Evolutionary conservation across 2,113 vertebrate species (phyloP), one percentile per base, ranked within the genome.

Genomic region (Telmatochromis brichardi): DNA sequence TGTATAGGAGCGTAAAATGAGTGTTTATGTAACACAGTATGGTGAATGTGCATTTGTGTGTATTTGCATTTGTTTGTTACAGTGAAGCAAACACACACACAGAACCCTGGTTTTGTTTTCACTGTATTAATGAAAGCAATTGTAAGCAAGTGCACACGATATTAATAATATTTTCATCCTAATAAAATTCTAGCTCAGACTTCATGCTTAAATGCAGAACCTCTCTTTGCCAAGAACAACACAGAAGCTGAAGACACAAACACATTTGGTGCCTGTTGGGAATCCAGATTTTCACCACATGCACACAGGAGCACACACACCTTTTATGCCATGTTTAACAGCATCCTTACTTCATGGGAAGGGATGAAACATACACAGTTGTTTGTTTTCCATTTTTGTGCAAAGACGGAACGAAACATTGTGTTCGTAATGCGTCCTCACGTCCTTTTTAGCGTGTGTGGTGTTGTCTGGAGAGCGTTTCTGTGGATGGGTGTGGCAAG

Each of bases 221-320:
- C 89, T 92, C 71, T 82, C 79, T 92, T 92, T 93, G 88, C 90
- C 91, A 57, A 89, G 84, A 90, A 88, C 63, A 93, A 88, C 55
- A 65, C 73, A 89, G 83, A 92, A 90, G 86, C 84, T 2, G 23
- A 47, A 88, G 80, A 84, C 86, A 89, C 92, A 94, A 90, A 95
- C 87, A 86, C 86, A 87, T 91, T 83, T 91, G 81, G 79, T 78
- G 84, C 90, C 57, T 85, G 83, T 83, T 81, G 83, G 10, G 86
- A 85, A 88, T 71, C 68, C 51, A 42, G 17, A 31, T 55, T n/a
- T 55, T 14, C 23, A 84, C 26, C 42, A 80, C 26, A 63, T 33
- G 47, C 81, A 33, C 33, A 68, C 65, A 79, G 5, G 28, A 31
- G 33, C 51, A 4, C 21, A 57, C 53, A 58, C 79, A 23, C 28